A percentile compares a stretch with the other conserved stretches of the same genome.
Evolutionary conservation across 2,797 vertebrate genomes (phyloP).

Genomic region (Mormyrus proboscirostris): DNA sequence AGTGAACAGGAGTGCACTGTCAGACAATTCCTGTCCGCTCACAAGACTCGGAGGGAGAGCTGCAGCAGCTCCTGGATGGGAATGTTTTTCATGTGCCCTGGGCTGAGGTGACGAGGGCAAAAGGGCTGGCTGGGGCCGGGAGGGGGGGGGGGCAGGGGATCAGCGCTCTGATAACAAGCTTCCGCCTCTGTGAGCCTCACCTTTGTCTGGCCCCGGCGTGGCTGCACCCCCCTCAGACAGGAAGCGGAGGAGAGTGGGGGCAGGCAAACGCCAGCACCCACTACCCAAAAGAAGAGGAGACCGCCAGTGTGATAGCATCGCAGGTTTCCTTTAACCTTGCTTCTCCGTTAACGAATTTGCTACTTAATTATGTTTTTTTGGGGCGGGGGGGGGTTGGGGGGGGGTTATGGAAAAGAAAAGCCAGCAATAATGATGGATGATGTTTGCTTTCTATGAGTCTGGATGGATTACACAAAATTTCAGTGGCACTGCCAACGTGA

Average conservation of each 20-base stretch:
- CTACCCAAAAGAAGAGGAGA: neutral
- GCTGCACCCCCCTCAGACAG: slow-evolving; percentile 51
- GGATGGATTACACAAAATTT: neutral
- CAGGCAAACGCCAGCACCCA: slow-evolving; percentile 16
- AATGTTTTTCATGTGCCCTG: slow-evolving; percentile 69
- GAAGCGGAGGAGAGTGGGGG: slow-evolving; percentile 37
- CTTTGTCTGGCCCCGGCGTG: slow-evolving; percentile 61
- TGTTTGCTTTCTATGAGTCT: neutral
- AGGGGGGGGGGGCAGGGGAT: slow-evolving; percentile 55
- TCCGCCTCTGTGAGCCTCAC: slow-evolving; percentile 61
- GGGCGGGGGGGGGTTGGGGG: neutral
- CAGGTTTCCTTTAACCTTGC: neutral
- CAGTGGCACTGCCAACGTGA: neutral
- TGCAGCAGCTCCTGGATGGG: slow-evolving; percentile 64
- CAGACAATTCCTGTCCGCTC: slow-evolving; percentile 69
- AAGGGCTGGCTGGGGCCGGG: slow-evolving; percentile 54
- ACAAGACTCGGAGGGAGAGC: slow-evolving; percentile 62
- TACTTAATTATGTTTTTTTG: neutral
- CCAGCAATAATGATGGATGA: neutral
- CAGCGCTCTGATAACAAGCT: slow-evolving; percentile 72
- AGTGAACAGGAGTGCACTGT: slow-evolving; percentile 66
- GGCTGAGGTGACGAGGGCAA: slow-evolving; percentile 60
- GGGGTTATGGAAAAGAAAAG: neutral
- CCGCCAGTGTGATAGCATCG: neutral
- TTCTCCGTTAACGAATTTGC: neutral